A percentile compares a stretch with the other conserved stretches of the same genome.
Conservation (phyloP, 2,888 invertebrate species). For the Ceriagrion tenellum region DNA sequence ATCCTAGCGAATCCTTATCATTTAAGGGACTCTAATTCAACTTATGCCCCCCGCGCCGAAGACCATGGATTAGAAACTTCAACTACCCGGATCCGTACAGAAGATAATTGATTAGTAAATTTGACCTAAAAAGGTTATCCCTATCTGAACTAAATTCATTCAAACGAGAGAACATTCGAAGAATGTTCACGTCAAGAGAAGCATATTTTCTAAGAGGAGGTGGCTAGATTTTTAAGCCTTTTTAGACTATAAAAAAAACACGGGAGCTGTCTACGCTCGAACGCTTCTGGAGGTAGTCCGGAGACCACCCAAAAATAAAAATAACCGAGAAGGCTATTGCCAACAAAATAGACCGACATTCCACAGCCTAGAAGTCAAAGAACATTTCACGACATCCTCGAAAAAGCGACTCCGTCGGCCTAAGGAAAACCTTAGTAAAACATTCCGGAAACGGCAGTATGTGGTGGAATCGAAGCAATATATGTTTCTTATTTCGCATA, state of each 20-base stretch:
- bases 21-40: too few relatives aligned
- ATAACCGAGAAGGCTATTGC: neutral
- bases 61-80: too few relatives aligned
- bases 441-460: neutral
- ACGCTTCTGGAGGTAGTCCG: neutral
- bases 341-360: constrained; percentile 16
- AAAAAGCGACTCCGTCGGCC: neutral
- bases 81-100: too few relatives aligned
- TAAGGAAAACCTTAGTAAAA: neutral
- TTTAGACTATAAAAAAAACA: neutral
- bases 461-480: too few relatives aligned
- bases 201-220: too few relatives aligned
- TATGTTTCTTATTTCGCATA: too few relatives aligned
- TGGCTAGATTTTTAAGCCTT: neutral
- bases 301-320: neutral
- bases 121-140: too few relatives aligned
- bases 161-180: too few relatives aligned
- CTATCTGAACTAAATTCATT: too few relatives aligned
- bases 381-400: neutral
- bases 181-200: neutral
- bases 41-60: too few relatives aligned
- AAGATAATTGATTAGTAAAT: too few relatives aligned
- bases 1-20: too few relatives aligned
- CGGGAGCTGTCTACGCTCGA: neutral
- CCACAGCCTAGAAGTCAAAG: constrained; percentile 2